Evolutionary conservation across 2,888 invertebrate genomes (phyloP), one percentile per base, ranked within the genome.

Genomic region (Sylvicola cinctus): DNA sequence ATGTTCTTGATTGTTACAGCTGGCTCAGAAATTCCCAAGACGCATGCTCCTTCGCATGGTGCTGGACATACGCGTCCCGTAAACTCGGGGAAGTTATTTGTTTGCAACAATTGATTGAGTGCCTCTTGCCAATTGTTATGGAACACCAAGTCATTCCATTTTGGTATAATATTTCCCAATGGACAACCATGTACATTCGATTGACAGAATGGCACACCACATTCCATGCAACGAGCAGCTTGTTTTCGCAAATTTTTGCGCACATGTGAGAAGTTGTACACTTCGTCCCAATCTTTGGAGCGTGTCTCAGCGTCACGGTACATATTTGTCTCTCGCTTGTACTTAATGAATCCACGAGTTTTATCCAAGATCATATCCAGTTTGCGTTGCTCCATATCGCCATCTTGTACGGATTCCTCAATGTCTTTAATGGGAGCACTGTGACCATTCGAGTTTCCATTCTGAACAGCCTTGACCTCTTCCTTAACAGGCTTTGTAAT

Each of bases 1-100:
- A 98, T 96, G 55, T 93, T 93, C 62, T 98, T 98, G 55, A 98
- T 98, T 40, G 96, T 96, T 16, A 98, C 98, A 10, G 96, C 70
- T 3, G 93, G 91, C 47, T 90, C 85, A 14, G 87, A 90, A 52
- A 98, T 98, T 37, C 74, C 93, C 41, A 96, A 61, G 37, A 95
- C 95, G 57, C 98, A 98, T 3, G 96, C 90, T 32, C 90, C 96
- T 61, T 98, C 98, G 58, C 98, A 98, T 7, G 98, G 96, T 8
- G 98, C 98, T 2, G 95, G 87, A 44, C 87, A 87, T 13, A 87
- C 87, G 45, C 98, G 68, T 0, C 91, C 91, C 17, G 88, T 88
- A 55, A 88, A 88, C 57, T 88, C 88, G n/a, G 98, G 96, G 64
- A 98, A 98, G 58, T 98, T 98, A 52, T 98, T 98, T 1, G 98